phyloP scores from a whole-genome alignment of 2,797 vertebrate species.

The Helarctos malayanus region DNA sequence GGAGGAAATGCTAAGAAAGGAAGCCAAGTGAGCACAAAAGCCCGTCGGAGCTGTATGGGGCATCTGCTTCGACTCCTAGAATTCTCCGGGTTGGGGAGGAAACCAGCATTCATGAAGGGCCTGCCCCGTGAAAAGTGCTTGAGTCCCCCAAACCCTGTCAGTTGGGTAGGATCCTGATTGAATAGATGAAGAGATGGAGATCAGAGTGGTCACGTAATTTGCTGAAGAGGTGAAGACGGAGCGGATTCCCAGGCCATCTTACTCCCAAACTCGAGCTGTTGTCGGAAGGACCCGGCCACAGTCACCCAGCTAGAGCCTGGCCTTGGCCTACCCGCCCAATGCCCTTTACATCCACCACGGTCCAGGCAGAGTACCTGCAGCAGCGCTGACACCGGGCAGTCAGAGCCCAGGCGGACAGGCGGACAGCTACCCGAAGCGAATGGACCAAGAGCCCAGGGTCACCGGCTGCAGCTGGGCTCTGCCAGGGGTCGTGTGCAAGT shows the following conservation, averaged over 20 bases:
- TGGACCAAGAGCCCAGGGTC: background rate
- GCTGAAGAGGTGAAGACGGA: background rate
- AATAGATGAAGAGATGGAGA: background rate
- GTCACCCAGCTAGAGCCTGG: background rate
- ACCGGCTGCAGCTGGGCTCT: background rate
- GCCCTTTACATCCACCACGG: background rate
- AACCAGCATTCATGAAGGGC: background rate
- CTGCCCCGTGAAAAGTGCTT: background rate
- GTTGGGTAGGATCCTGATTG: background rate
- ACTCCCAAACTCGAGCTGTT: background rate
- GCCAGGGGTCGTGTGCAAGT: background rate
- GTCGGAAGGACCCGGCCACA: background rate
- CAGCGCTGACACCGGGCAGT: background rate
- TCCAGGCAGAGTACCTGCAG: background rate
- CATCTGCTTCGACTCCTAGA: background rate
- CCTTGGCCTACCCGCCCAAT: background rate
- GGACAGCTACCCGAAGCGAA: background rate
- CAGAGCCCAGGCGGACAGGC: background rate
- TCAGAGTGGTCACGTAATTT: background rate
- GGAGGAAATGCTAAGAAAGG: background rate
- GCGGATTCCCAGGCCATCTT: background rate
- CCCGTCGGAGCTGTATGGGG: background rate
- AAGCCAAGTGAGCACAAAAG: background rate
- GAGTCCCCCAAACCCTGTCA: background rate
- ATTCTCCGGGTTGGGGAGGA: background rate